Evolutionary conservation across 2,113 vertebrate species (phyloP).

Genomic region (Tautogolabrus adspersus): DNA sequence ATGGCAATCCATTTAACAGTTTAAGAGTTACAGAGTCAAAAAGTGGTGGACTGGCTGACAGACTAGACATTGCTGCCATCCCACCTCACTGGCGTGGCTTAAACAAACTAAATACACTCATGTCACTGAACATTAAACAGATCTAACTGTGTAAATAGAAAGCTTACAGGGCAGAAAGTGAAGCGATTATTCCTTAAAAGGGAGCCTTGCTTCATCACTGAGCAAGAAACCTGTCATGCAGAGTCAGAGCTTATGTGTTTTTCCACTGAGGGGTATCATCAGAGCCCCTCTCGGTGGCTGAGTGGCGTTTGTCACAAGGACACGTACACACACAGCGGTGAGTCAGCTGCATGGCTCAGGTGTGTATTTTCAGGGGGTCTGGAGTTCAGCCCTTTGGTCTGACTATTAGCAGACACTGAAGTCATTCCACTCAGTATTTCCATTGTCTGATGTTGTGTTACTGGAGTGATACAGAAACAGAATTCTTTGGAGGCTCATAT

Average conservation of each 20-base stretch:
- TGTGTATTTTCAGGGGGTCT: constrained; percentile 58
- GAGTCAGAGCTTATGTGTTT: constrained; percentile 54
- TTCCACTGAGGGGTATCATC: constrained; percentile 62
- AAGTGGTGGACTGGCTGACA: not conserved
- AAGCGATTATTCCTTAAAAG: constrained; percentile 21
- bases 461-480: constrained; percentile 33
- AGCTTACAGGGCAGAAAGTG: constrained; percentile 12
- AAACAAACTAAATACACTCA: constrained; percentile 10
- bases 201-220: constrained; percentile 21
- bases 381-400: constrained; percentile 54
- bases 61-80: not conserved
- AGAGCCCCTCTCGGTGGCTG: constrained; percentile 45
- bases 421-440: constrained; percentile 68
- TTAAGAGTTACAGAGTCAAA: constrained; percentile 1
- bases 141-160: constrained; percentile 27
- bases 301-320: constrained; percentile 29
- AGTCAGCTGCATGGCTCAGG: constrained; percentile 68
- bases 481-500: constrained; percentile 34
- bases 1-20: not conserved
- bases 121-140: constrained; percentile 4
- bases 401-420: constrained; percentile 62
- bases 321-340: constrained; percentile 43
- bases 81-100: not conserved
- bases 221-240: constrained; percentile 30
- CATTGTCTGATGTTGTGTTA: constrained; percentile 68